Percentiles rank a stretch among this genome's conserved stretches.
These are phyloP conservation scores for Nilaparvata lugens DNA, from an alignment of 1,140 invertebrate species.

Conservation along the genomic window DNA sequence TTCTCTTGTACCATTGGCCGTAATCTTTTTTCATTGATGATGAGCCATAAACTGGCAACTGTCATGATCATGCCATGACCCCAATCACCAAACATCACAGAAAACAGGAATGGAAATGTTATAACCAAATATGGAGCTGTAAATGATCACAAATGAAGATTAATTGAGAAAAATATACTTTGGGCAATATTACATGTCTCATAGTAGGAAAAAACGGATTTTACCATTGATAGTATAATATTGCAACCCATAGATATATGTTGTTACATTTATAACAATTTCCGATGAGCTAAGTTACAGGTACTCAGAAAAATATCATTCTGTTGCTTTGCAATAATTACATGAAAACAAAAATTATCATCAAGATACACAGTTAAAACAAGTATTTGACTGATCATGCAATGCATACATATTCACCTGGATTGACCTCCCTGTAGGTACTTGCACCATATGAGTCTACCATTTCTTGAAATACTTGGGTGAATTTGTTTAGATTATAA, in stretches of 20 bases:
- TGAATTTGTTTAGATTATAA: neutral
- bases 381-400: too few relatives aligned
- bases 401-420: neutral
- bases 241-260: too few relatives aligned
- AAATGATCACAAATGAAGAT: neutral
- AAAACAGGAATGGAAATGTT: slow-evolving; percentile 54
- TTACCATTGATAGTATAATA: too few relatives aligned
- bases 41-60: slow-evolving; percentile 40
- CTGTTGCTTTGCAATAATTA: too few relatives aligned
- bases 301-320: too few relatives aligned
- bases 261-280: too few relatives aligned
- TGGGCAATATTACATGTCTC: too few relatives aligned
- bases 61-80: slow-evolving; percentile 50
- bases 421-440: neutral
- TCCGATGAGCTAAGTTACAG: too few relatives aligned
- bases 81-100: slow-evolving; percentile 53
- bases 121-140: slow-evolving; percentile 39
- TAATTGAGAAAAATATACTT: too few relatives aligned
- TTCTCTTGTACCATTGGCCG: slow-evolving; percentile 31
- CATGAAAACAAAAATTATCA: too few relatives aligned
- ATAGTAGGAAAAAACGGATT: too few relatives aligned
- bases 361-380: too few relatives aligned
- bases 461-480: neutral
- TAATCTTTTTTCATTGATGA: slow-evolving; percentile 44
- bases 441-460: neutral